Base-by-base conservation (phyloP, 1,140 invertebrate species). In the Parasteatoda tepidariorum region DNA sequence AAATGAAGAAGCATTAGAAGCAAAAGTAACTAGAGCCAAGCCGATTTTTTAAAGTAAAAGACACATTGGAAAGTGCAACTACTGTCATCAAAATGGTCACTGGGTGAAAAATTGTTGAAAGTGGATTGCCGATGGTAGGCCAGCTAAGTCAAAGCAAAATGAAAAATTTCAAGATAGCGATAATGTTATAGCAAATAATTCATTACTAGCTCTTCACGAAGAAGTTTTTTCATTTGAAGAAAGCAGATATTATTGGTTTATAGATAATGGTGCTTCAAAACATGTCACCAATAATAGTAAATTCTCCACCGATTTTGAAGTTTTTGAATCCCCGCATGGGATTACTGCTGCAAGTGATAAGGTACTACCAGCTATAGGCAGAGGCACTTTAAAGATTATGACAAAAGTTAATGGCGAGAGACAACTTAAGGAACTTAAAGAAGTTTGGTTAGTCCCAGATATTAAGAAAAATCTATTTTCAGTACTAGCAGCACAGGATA, bases 311-410 rank as follows among this genome's bases (percentile, higher is more conserved):
- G 61, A 74, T 22, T 74, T 83, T 61, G 11, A 15, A 18, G 24
- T 6, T 9, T 74, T 76, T 61, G 22, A 74, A 59, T 18, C 7
- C 22, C 24, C 68, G 24, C 54, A 34, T 54, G 24, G n/a, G 13
- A 74, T 83, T 41, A 61, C 59, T 34, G 79, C 68, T 48, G 68
- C 48, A 15, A 54, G 79, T 59, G 59, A 54, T n/a, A 62, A 83
- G 28, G 4, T 33, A 0, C 30, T 83, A 15, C 0, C 18, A 22
- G 57, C 71, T 6, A 18, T 83, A 62, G 55, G 81, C 13, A 57
- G 75, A 62, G 70, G 81, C 33, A 71, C 30, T 24, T 38, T 82
- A 15, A 22, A 30, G 26, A 22, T 48, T 2, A 64, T 28, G 22
- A 30, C 11, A 18, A n/a, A 9, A 15, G 41, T 31, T 28, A 34